Conservation (phyloP, 2,888 invertebrate species). For the Diploptera punctata region DNA sequence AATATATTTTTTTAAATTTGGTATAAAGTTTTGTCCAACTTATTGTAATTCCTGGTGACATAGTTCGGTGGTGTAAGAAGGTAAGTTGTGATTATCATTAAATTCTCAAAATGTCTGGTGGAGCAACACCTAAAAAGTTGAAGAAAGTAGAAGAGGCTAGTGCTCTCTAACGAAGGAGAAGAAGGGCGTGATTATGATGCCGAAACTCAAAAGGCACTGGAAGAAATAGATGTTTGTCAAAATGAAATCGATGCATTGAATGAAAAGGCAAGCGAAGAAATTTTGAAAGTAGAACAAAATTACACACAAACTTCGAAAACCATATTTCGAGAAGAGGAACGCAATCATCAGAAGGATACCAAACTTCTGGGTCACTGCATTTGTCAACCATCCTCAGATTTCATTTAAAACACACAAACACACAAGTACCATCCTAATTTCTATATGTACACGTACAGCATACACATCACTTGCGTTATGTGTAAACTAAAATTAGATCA, state of each 20-base stretch:
- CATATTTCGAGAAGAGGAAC: slow-evolving; percentile 77
- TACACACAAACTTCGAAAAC: slow-evolving; percentile 80
- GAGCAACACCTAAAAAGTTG: slow-evolving; percentile 52
- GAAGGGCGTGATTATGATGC: slow-evolving; percentile 58
- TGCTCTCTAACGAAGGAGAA: slow-evolving; percentile 32
- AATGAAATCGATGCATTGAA: slow-evolving; percentile 82
- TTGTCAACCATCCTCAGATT: no score
- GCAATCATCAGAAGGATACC: slow-evolving; percentile 78
- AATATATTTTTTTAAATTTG: no score
- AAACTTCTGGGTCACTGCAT: slow-evolving; percentile 84
- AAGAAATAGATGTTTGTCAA: slow-evolving; percentile 82
- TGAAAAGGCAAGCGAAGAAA: slow-evolving; percentile 85
- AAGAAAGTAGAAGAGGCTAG: slow-evolving; percentile 48
- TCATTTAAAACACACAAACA: no score
- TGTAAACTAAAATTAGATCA: no score
- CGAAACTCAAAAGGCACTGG: slow-evolving; percentile 69
- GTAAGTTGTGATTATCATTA: background rate
- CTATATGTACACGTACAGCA: no score
- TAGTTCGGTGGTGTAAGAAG: slow-evolving; percentile 4
- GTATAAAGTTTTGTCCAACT: no score
- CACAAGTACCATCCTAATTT: no score
- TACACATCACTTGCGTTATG: no score
- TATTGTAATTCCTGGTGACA: no score
- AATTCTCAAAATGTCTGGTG: slow-evolving; percentile 36
- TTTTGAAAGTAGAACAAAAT: slow-evolving; percentile 81